Evolutionary conservation across 2,113 vertebrate species (phyloP), one percentile per base, ranked within the genome.

Genomic region (Ondatra zibethicus): DNA sequence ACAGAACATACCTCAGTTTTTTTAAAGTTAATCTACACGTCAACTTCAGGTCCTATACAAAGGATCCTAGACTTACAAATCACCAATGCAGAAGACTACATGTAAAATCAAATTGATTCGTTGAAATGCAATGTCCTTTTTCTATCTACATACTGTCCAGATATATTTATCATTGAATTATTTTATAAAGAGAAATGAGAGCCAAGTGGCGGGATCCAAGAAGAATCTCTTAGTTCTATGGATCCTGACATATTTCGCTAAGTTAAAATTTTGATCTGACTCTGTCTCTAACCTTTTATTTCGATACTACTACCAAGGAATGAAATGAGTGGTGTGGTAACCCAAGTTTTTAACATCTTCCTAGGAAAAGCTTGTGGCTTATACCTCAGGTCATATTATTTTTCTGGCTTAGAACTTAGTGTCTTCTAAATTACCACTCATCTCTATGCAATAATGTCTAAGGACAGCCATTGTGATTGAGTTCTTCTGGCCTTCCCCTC

Each of bases 301-400:
- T 61, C 27, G 36, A 27, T 8, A 27, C 12, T 14, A 27, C 21
- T 39, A 39, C 36, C 52, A n/a, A 82, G 25, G 21, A 77, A 81
- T 39, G 88, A 97, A 73, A 42, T 93, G 47, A 86, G 76, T 58
- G 87, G 47, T 47, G 17, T 94, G 45, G 90, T 96, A 8, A 81
- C 88, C 45, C 42, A 85, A 16, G n/a, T 92, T 58, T 76, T 97
- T 21, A 89, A 96, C 29, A 96, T 95, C 36, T 96, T 92, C 12
- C 81, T 96, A 25, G 36, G 12, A 75, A 33, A 65, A 93, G 1
- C 11, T 52, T 25, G 4, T 17, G 36, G 10, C 7, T 31, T 75
- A 8, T 47, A 12, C 3, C 68, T 63, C 11, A 23, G 25, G 5
- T 63, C 52, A 52, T 55, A n/a, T 19, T 82, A 10, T 23, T 58